Conservation (phyloP, 2,113 vertebrate species). For the Monopterus albus region DNA sequence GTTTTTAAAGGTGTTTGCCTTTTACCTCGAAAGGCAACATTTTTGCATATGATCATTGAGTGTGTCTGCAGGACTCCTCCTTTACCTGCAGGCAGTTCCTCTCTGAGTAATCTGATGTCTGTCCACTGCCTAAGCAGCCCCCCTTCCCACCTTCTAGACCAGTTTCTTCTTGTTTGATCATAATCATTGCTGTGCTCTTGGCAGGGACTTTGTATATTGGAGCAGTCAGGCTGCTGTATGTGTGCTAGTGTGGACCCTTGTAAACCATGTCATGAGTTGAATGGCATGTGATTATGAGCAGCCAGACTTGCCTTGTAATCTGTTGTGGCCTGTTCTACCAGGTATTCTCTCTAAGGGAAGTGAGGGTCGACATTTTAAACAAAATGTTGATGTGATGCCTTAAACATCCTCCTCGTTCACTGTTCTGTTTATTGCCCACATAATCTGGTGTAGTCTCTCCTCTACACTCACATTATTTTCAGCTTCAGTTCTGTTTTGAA, state of each 20-base stretch:
- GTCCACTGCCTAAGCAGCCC: background rate
- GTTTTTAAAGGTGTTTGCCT: background rate
- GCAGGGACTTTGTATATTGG: slow-evolving; percentile 26
- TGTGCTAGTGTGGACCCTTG: background rate
- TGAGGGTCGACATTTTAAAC: background rate
- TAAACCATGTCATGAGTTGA: slow-evolving; percentile 54
- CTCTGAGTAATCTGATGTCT: background rate
- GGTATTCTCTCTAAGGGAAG: slow-evolving; percentile 10
- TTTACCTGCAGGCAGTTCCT: slow-evolving; percentile 25
- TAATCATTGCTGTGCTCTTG: slow-evolving; percentile 31
- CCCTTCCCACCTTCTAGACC: slow-evolving; percentile 14
- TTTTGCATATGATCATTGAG: background rate
- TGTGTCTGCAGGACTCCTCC: slow-evolving; percentile 18
- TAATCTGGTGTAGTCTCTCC: background rate
- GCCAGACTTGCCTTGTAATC: slow-evolving; percentile 5
- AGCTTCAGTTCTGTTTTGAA: slow-evolving; percentile 10
- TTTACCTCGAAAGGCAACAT: background rate
- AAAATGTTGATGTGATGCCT: background rate
- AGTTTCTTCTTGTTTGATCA: slow-evolving; percentile 59
- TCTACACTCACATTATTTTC: background rate
- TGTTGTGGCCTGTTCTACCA: background rate
- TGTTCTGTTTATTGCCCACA: background rate
- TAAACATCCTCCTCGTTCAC: background rate
- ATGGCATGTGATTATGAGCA: slow-evolving; percentile 20
- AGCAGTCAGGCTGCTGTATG: slow-evolving; percentile 9